A percentile compares a stretch with the other conserved stretches of the same genome.
Evolutionary conservation across 2,888 invertebrate genomes (phyloP).

Genomic region (Tupiocoris notatus): DNA sequence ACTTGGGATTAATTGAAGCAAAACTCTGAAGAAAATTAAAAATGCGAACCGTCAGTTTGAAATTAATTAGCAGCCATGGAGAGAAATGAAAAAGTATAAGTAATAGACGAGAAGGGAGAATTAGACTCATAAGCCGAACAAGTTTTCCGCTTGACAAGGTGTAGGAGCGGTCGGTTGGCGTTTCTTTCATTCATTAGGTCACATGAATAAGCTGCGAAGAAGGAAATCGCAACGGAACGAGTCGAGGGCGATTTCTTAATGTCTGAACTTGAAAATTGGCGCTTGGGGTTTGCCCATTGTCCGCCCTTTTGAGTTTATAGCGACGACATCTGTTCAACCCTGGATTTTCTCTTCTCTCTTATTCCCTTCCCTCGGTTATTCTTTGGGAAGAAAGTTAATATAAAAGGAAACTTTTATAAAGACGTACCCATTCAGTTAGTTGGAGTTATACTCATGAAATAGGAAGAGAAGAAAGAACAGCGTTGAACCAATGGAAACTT

Average conservation of each 20-base stretch:
- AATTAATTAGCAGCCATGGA: neutral
- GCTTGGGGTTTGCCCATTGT: neutral
- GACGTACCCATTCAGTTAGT: neutral
- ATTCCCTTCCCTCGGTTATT: neutral
- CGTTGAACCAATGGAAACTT: neutral
- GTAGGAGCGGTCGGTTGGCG: neutral
- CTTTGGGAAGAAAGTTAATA: conserved; percentile 6
- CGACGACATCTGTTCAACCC: conserved; percentile 5
- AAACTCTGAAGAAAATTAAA: too few relatives aligned
- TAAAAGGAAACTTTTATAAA: conserved; percentile 17
- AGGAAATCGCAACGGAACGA: neutral
- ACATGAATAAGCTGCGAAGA: neutral
- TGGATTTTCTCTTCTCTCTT: neutral
- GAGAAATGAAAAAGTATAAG: neutral
- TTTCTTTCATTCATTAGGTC: conserved; percentile 5
- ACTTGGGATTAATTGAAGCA: too few relatives aligned
- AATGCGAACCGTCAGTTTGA: too few relatives aligned
- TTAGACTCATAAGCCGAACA: neutral
- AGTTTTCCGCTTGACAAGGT: neutral
- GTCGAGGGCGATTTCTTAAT: conserved; percentile 8
- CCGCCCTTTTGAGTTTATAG: conserved; percentile 7
- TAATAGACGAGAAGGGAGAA: neutral
- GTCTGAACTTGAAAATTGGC: conserved; percentile 1
- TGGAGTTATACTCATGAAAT: neutral
- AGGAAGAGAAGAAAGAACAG: neutral